These are phyloP conservation scores for Pipistrellus pygmaeus DNA, from an alignment of 2,797 vertebrate genomes.

Conservation along the genomic window DNA sequence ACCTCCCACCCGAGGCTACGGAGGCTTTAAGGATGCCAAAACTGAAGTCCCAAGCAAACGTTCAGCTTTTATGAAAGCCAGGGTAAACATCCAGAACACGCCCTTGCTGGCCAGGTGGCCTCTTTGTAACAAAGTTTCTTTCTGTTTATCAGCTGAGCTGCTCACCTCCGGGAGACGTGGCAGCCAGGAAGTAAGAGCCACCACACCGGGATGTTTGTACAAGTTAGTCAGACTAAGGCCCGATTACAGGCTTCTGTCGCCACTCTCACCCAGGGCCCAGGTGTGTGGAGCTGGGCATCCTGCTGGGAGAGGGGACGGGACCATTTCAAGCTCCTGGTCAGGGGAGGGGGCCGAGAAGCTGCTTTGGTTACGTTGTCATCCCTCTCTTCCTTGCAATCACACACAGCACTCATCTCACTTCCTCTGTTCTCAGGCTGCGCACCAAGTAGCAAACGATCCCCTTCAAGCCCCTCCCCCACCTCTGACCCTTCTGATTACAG, in stretches of 20 bases:
- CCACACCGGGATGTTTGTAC: constrained; percentile 73
- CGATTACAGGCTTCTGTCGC: constrained; percentile 33
- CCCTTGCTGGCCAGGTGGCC: constrained; percentile 60
- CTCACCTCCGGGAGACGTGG: constrained; percentile 70
- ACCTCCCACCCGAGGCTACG: background rate
- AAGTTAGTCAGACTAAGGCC: constrained; percentile 36
- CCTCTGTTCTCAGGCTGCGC: background rate
- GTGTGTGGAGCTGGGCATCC: background rate
- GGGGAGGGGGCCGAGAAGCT: background rate
- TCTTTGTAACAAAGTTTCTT: constrained; percentile 68
- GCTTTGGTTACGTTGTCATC: background rate
- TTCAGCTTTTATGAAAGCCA: background rate
- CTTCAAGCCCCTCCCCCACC: background rate
- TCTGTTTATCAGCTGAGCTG: constrained; percentile 49
- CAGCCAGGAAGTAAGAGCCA: constrained; percentile 61
- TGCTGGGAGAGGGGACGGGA: background rate
- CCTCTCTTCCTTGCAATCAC: background rate
- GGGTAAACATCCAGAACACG: constrained; percentile 17
- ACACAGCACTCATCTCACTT: background rate
- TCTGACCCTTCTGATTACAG: constrained; percentile 50
- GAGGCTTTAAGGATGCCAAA: constrained; percentile 8
- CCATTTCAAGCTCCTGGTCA: background rate
- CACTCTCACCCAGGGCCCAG: background rate
- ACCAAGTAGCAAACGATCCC: background rate
- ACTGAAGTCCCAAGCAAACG: constrained; percentile 15